phyloP scores from a whole-genome alignment of 2,113 vertebrate species.

The Rynchops niger region DNA sequence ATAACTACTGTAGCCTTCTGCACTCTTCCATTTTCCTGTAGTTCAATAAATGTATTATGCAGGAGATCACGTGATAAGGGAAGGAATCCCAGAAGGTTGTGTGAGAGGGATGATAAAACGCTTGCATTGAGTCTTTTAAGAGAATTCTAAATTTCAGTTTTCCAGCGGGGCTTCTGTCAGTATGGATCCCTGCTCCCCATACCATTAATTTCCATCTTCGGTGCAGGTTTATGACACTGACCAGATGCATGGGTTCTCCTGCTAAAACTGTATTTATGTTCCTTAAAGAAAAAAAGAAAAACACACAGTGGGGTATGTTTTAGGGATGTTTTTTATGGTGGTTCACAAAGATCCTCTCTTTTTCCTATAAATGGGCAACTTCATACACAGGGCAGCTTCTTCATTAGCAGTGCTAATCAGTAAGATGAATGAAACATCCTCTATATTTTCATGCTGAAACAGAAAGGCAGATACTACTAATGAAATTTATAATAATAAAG shows the following conservation, averaged over 20 bases:
- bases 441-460: not conserved
- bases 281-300: not conserved
- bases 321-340: accelerated
- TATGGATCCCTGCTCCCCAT: not conserved
- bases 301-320: not conserved
- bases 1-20: not conserved
- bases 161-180: not conserved
- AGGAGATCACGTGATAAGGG: not conserved
- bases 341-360: not conserved
- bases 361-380: not conserved
- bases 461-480: not conserved
- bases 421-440: not conserved
- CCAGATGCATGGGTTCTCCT: not conserved
- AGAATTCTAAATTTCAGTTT: not conserved
- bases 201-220: not conserved
- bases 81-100: not conserved
- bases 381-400: not conserved
- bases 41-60: not conserved
- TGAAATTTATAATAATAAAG: not conserved
- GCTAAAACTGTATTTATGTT: not conserved
- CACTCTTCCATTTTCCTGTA: not conserved
- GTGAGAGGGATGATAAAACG: not conserved
- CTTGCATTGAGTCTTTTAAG: not conserved
- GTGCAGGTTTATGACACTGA: not conserved
- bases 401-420: not conserved